Evolutionary conservation across 2,113 vertebrate species (phyloP).

Genomic region (Equus quagga): DNA sequence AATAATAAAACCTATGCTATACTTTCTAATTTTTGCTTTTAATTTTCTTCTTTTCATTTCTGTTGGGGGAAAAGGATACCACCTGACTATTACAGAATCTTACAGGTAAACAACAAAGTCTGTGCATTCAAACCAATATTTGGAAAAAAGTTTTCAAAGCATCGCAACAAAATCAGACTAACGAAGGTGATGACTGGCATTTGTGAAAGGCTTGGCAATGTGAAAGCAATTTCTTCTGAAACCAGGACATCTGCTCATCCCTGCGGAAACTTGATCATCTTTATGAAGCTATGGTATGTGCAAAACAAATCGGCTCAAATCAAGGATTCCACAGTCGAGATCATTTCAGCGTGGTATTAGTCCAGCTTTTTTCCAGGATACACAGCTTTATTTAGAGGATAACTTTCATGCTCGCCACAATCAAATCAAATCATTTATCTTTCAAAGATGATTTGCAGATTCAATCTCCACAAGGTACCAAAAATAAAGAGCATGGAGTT

Average conservation of each 20-base stretch:
- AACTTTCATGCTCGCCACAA: neutral
- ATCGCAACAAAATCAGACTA: neutral
- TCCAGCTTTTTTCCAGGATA: constrained; percentile 69
- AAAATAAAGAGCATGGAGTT: neutral
- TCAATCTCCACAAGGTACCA: constrained; percentile 6
- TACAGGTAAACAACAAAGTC: neutral
- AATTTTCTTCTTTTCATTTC: constrained; percentile 30
- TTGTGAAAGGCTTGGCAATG: neutral
- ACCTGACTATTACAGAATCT: neutral
- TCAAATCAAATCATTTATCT: constrained; percentile 67
- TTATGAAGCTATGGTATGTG: constrained; percentile 31
- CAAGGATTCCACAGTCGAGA: constrained; percentile 60
- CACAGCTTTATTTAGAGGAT: constrained; percentile 69
- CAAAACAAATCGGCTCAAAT: neutral
- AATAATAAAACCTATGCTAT: neutral
- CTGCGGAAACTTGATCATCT: constrained; percentile 50
- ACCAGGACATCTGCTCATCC: constrained; percentile 50
- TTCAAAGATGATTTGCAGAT: constrained; percentile 73
- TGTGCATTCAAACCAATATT: neutral
- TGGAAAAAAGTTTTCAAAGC: neutral
- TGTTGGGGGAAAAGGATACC: neutral
- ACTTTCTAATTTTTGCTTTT: neutral
- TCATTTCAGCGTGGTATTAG: constrained; percentile 67
- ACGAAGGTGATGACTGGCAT: constrained; percentile 9
- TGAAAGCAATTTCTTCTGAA: constrained; percentile 59